These are phyloP conservation scores for Drosophila anomelani DNA, from an alignment of 2,888 invertebrate species.

Conservation along the genomic window DNA sequence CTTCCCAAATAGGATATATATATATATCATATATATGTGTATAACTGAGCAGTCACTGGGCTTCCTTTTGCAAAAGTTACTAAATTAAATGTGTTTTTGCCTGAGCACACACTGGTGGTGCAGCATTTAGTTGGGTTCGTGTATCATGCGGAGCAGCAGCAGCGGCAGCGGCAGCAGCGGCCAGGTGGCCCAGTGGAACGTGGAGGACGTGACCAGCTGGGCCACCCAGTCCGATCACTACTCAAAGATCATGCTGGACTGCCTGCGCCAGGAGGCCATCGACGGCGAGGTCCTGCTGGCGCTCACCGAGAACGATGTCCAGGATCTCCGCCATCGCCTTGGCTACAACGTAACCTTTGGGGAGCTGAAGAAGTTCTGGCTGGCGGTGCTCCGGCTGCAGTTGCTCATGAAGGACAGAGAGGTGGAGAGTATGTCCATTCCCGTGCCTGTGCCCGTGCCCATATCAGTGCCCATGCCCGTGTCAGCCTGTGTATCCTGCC, in stretches of 20 bases:
- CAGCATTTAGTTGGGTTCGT: slow-evolving; percentile 32
- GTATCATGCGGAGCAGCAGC: slow-evolving; percentile 55
- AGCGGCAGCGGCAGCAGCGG: neutral
- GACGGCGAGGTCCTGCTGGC: slow-evolving; percentile 95
- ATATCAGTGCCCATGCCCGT: slow-evolving; percentile 39
- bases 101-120: slow-evolving; percentile 52
- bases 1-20: neutral
- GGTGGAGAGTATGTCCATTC: slow-evolving; percentile 24
- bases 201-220: slow-evolving; percentile 87
- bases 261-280: slow-evolving; percentile 86
- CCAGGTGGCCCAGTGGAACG: slow-evolving; percentile 87
- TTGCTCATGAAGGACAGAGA: slow-evolving; percentile 74
- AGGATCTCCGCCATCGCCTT: slow-evolving; percentile 84
- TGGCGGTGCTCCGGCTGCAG: slow-evolving; percentile 91
- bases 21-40: neutral
- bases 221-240: slow-evolving; percentile 81
- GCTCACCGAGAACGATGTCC: slow-evolving; percentile 89
- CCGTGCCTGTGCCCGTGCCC: slow-evolving; percentile 32
- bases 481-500: slow-evolving; percentile 72
- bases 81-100: slow-evolving; percentile 63
- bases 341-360: slow-evolving; percentile 92
- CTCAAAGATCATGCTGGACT: slow-evolving; percentile 70
- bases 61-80: slow-evolving; percentile 35
- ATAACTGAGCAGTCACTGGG: slow-evolving; percentile 57
- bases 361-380: slow-evolving; percentile 93